Percentiles rank a stretch among this genome's conserved stretches.
phyloP scores from a whole-genome alignment of 2,113 vertebrate species.

The Thamnaconus septentrionalis region DNA sequence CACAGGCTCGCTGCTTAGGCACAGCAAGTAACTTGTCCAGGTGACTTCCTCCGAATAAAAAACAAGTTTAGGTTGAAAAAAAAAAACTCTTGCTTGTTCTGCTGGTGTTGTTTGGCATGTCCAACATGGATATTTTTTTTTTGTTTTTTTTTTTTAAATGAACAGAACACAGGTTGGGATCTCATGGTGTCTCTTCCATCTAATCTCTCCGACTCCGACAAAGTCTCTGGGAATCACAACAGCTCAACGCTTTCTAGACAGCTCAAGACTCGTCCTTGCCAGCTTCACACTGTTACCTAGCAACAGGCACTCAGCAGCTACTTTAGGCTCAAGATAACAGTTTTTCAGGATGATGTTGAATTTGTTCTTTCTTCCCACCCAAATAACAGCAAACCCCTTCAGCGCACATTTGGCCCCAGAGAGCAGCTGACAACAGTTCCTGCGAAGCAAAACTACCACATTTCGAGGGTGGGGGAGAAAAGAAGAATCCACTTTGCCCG shows the following conservation, averaged over 20 bases:
- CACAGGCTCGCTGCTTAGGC: background rate
- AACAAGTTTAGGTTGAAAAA: too few species aligned
- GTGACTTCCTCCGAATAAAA: too few species aligned
- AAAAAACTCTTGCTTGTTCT: too few species aligned
- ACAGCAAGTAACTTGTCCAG: too few species aligned
- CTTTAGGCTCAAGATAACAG: conserved; percentile 64
- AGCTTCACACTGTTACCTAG: conserved; percentile 73
- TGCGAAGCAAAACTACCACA: conserved; percentile 2
- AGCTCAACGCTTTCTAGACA: conserved; percentile 3
- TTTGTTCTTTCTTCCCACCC: conserved; percentile 32
- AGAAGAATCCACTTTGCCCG: background rate
- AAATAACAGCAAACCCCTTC: conserved; percentile 29
- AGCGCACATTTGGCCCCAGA: conserved; percentile 31
- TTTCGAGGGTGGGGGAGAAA: too few species aligned
- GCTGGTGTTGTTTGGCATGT: too few species aligned
- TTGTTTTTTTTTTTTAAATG: too few species aligned
- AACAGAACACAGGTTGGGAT: too few species aligned
- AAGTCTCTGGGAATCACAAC: conserved; percentile 13
- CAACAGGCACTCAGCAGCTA: conserved; percentile 69
- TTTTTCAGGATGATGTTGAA: conserved; percentile 51
- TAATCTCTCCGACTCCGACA: too few species aligned
- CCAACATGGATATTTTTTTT: too few species aligned
- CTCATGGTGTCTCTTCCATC: too few species aligned
- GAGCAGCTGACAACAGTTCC: conserved; percentile 21
- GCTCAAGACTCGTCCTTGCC: conserved; percentile 57